Evolutionary conservation across 2,113 vertebrate genomes (phyloP).

Genomic region (Edolisoma coerulescens): DNA sequence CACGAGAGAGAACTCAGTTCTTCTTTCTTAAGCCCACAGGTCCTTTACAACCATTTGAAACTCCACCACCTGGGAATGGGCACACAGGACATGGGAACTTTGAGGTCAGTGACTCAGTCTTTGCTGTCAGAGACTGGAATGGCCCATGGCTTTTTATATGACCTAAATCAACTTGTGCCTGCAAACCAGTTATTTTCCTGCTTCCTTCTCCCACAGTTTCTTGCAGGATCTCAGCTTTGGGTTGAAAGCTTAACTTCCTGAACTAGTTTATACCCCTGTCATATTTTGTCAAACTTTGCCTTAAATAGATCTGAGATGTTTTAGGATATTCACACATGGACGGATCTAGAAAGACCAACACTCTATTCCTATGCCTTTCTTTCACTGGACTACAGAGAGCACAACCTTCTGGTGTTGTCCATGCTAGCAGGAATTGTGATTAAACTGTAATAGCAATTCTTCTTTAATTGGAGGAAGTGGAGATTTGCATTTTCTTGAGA

Average conservation of each 20-base stretch:
- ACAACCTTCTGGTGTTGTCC: neutral
- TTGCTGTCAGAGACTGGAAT: neutral
- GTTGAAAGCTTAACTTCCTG: neutral
- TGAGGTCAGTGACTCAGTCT: neutral
- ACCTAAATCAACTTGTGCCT: neutral
- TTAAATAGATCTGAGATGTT: neutral
- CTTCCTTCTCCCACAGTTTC: neutral
- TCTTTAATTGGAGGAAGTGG: neutral
- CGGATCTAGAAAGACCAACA: neutral
- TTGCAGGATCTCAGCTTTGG: neutral
- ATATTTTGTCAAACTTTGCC: neutral
- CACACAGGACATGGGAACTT: neutral
- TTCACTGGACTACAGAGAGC: neutral
- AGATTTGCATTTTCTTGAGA: neutral
- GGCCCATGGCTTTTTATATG: neutral
- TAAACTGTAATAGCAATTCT: neutral
- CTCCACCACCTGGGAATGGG: neutral
- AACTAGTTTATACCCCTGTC: neutral
- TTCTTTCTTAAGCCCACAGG: neutral
- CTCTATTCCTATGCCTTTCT: neutral
- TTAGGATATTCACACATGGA: neutral
- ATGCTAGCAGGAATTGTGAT: neutral
- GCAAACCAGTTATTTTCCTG: neutral
- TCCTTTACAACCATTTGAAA: neutral
- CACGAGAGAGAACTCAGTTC: rapidly evolving